Base-by-base conservation (phyloP, 2,888 invertebrate genomes). In the Strigamia crassipes region DNA sequence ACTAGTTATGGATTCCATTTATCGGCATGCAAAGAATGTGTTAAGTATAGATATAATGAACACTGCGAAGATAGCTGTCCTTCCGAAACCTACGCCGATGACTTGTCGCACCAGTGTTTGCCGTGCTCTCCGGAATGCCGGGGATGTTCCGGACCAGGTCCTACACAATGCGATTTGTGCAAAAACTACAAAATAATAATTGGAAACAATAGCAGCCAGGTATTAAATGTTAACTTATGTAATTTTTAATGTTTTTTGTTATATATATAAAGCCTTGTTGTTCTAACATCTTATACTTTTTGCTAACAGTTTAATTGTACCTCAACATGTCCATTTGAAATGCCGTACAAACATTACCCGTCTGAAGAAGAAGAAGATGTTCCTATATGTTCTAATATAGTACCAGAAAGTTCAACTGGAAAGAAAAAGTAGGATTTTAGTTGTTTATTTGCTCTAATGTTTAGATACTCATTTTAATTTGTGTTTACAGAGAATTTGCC, bases 11-110 rank as follows among this genome's bases (percentile, higher is more conserved):
- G 97, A 31, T 94, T 95, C 85, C 95, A 96, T 85, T 92, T 84
- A 9, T 83, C 84, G 0, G 93, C 95, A 6, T 98, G 97, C 87
- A 92, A 93, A 85, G 93, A 94, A 84, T 98, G 98, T 87, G 92
- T 92, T 34, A 93, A 93, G 82, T 97, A 93, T 87, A 94, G 94
- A 86, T 91, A 93, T 83, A 94, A 94, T 0, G 95, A 95, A 86
- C 86, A 96, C 86, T 97, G 96, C 86, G 96, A 95, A 86, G 94
- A 96, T 84, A 94, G 94, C 86, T 97, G 97, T 86, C 94, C 95
- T 0, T 87, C 91, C 0, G 95, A 96, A 86, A 93, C 95, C 86
- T 97, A 93, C 86, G 93, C 95, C 0, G 94, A 96, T 85, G 91
- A 92, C 83, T 89, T 89, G 0, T 91, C 90, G 18, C 92, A 92